Conservation (phyloP, 2,888 invertebrate genomes). For the Campoplex nolae region DNA sequence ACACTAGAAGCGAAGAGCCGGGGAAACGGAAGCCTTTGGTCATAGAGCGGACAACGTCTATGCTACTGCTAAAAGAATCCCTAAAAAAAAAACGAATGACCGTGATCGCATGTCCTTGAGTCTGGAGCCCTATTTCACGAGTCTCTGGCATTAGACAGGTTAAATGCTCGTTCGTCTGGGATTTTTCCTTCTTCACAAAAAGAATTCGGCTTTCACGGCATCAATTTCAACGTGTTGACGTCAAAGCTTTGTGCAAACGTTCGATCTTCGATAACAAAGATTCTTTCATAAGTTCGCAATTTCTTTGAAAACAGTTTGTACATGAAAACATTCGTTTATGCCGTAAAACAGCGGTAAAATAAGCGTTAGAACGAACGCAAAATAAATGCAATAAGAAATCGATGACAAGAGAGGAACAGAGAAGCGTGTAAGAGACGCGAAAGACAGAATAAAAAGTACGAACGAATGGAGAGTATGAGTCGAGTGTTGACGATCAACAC, state of each 20-base stretch:
- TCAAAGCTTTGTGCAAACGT: neutral
- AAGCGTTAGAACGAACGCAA: neutral
- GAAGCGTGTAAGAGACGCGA: slow-evolving; percentile 46
- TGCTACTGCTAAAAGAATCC: slow-evolving; percentile 55
- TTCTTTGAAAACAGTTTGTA: neutral
- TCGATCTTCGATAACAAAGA: neutral
- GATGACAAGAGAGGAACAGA: slow-evolving; percentile 34
- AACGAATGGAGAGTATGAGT: slow-evolving; percentile 51
- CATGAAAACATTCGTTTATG: neutral
- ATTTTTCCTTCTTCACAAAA: neutral
- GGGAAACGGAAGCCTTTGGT: slow-evolving; percentile 70
- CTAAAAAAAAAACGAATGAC: slow-evolving; percentile 25
- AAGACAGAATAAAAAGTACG: slow-evolving; percentile 62
- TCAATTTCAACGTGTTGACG: neutral
- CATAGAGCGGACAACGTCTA: slow-evolving; percentile 32
- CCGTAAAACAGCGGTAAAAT: neutral
- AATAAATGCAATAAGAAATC: slow-evolving; percentile 6
- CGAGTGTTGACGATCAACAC: slow-evolving; percentile 54
- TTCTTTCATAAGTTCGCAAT: neutral
- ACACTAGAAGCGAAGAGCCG: slow-evolving; percentile 38
- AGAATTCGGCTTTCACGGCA: neutral
- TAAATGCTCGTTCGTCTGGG: neutral
- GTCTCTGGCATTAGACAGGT: neutral
- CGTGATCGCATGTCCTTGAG: slow-evolving; percentile 37
- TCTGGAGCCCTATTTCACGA: neutral